Percentiles rank a stretch among this genome's conserved stretches.
phyloP scores from a whole-genome alignment of 2,888 invertebrate genomes.

The Temnothorax unifasciatus region DNA sequence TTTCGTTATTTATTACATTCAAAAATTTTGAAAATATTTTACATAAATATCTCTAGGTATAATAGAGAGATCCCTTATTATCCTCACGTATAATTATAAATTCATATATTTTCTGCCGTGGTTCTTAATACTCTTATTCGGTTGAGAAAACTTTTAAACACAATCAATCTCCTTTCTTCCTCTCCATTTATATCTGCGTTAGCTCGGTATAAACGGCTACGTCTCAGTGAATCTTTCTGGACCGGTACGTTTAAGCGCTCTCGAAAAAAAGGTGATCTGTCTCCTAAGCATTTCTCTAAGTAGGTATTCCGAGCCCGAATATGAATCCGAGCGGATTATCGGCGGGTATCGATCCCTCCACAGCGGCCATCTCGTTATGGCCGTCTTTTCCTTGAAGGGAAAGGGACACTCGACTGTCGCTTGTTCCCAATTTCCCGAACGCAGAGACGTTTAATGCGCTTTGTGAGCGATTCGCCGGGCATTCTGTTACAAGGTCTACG shows the following conservation, averaged over 20 bases:
- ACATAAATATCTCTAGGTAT: neutral
- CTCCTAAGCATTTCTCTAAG: conserved; percentile 29
- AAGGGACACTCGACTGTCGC: conserved; percentile 56
- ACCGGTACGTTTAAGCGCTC: conserved; percentile 20
- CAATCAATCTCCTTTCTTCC: conserved; percentile 15
- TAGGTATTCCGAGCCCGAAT: conserved; percentile 53
- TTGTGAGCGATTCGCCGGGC: conserved; percentile 67
- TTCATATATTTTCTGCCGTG: neutral
- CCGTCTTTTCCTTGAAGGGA: conserved; percentile 31
- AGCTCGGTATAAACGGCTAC: neutral
- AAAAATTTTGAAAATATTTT: neutral
- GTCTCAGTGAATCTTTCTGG: conserved; percentile 16
- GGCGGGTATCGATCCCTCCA: conserved; percentile 48
- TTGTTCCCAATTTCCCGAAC: conserved; percentile 66
- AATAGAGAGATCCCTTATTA: neutral
- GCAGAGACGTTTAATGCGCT: conserved; percentile 73
- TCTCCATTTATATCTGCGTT: conserved; percentile 24
- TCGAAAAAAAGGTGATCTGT: conserved; percentile 35
- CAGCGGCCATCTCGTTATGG: conserved; percentile 46
- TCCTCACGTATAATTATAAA: conserved; percentile 22
- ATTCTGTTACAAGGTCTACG: conserved; percentile 41
- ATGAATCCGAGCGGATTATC: conserved; percentile 55
- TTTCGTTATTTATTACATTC: conserved; percentile 8
- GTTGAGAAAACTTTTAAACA: conserved; percentile 1
- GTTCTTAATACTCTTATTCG: conserved; percentile 1